Base-by-base conservation (phyloP, 2,888 invertebrate genomes). In the Volucella inflata region DNA sequence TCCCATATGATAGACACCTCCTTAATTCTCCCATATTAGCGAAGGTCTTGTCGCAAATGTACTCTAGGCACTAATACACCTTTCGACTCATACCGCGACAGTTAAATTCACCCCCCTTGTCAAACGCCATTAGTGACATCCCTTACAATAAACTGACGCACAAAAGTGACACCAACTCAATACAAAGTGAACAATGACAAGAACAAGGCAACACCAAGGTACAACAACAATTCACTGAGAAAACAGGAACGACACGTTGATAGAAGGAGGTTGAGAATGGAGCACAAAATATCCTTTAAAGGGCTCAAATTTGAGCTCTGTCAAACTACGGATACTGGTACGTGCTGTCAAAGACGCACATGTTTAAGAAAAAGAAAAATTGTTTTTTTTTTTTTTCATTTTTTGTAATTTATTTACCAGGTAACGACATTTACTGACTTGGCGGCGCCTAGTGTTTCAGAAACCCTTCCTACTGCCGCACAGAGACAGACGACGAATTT, bases 361-460 rank as follows among this genome's bases (percentile, higher is more conserved):
- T 50, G 48, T 55, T 71, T 57, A 78, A 78, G 38, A 30, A 57
- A 30, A 30, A 30, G n/a, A 30, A 30, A 30, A 30, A 30, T 6
- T 30, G 4, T 30, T 30, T 21, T 21, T 2, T 2, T 21, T 30
- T 30, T 6, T 30, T 6, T 6, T n/a, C n/a, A n/a, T n/a, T 30
- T 50, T 62, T 62, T 64, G 55, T 57, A 78, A 78, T 78, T 70
- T 78, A 78, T 64, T 70, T 70, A 55, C 17, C 12, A 78, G n/a
- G 16, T 42, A 57, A 42, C 40, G 70, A 70, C 70, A 48, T 67
- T 67, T 59, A 65, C 67, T 75, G 65, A 59, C 75, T 67, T 67
- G 17, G 11, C 38, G 44, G 36, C 21, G 48, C 57, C 70, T 40
- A 60, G 30, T 59, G 42, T 44, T 12, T 6, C 30, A 30, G 30